Conservation (phyloP, 2,888 invertebrate genomes). For the Apodemia hepburni region DNA sequence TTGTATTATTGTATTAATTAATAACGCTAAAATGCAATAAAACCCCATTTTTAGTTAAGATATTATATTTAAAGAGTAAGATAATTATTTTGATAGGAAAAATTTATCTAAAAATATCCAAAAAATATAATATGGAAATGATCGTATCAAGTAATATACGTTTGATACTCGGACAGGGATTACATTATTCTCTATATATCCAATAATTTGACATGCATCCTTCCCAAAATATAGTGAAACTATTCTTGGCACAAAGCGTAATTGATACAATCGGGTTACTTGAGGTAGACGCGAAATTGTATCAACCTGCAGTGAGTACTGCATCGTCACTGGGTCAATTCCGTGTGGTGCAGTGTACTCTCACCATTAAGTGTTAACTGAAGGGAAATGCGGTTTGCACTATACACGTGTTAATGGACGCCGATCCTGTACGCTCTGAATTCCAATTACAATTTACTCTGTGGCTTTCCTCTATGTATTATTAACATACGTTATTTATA, state of each 20-base stretch:
- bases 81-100: no score
- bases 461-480: conserved; percentile 14
- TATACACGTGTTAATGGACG: conserved; percentile 38
- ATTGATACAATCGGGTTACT: conserved; percentile 18
- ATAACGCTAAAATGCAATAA: no score
- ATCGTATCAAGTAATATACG: no score
- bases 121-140: no score
- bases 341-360: conserved; percentile 37
- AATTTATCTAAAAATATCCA: no score
- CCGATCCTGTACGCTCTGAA: conserved; percentile 20
- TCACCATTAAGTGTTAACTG: conserved; percentile 43
- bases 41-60: no score
- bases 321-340: conserved; percentile 39
- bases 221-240: neutral
- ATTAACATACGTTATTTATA: conserved; percentile 9
- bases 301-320: conserved; percentile 4
- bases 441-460: conserved; percentile 22
- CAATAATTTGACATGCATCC: neutral
- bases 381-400: conserved; percentile 36
- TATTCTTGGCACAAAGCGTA: neutral
- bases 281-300: conserved; percentile 11
- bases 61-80: no score
- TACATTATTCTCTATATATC: no score
- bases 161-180: no score
- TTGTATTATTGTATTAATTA: no score